Evolutionary conservation across 2,797 vertebrate genomes (phyloP).

Genomic region (Silurus lanzhouensis): DNA sequence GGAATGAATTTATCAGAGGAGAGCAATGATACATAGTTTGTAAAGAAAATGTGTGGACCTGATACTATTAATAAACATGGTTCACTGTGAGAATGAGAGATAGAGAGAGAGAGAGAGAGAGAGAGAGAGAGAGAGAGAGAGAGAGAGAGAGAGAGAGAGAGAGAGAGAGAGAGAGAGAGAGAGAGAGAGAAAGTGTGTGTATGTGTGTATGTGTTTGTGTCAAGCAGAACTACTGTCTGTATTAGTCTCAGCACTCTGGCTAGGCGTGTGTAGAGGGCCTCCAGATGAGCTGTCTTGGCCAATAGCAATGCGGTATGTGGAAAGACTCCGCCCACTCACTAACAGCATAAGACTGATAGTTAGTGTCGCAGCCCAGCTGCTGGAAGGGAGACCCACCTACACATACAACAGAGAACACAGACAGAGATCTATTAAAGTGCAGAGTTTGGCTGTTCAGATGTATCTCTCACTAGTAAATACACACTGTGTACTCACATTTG

Average conservation of each 20-base stretch:
- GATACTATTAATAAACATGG: neutral
- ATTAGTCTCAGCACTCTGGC: constrained; percentile 61
- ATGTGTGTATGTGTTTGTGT: constrained; percentile 8
- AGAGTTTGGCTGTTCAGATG: constrained; percentile 12
- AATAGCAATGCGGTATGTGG: constrained; percentile 64
- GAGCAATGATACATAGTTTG: constrained; percentile 7
- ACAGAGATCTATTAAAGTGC: neutral
- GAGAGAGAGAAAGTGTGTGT: neutral
- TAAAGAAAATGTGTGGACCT: neutral
- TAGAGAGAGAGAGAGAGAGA: too few species aligned
- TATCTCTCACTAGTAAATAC: constrained; percentile 3
- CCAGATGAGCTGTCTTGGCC: constrained; percentile 68
- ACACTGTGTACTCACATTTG: constrained; percentile 63
- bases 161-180: too few species aligned
- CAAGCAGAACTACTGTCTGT: constrained; percentile 64
- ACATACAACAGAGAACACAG: constrained; percentile 21
- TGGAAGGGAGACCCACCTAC: constrained; percentile 74
- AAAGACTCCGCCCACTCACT: constrained; percentile 61
- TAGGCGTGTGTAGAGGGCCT: constrained; percentile 56
- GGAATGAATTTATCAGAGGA: constrained; percentile 6
- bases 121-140: neutral
- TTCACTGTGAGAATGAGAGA: neutral
- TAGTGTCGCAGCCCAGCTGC: constrained; percentile 74
- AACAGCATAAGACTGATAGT: constrained; percentile 69
- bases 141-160: too few species aligned